phyloP scores from a whole-genome alignment of 2,888 invertebrate species.

The Melanargia galathea region DNA sequence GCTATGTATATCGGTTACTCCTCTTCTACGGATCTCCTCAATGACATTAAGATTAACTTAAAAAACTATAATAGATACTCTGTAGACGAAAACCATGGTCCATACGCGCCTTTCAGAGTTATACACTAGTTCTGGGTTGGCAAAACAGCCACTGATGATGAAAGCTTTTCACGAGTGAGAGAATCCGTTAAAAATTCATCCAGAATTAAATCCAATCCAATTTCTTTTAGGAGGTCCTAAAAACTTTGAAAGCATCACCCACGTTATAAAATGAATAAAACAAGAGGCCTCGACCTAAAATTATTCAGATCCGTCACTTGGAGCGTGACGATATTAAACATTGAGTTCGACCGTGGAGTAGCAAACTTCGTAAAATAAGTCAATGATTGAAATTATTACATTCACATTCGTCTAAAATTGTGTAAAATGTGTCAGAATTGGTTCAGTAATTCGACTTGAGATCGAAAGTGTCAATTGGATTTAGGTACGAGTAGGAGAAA shows the following conservation, averaged over 20 bases:
- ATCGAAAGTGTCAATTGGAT: no score
- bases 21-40: no score
- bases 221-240: conserved; percentile 2
- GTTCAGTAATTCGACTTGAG: no score
- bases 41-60: no score
- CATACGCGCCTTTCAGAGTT: no score
- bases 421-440: no score
- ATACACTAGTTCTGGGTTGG: no score
- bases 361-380: background rate
- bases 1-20: no score
- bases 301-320: conserved; percentile 14
- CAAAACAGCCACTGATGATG: background rate
- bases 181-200: background rate
- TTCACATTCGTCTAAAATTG: no score
- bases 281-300: background rate
- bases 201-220: background rate
- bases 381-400: background rate
- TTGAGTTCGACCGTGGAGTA: background rate
- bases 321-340: conserved; percentile 4
- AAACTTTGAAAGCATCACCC: conserved; percentile 6
- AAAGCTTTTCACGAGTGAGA: background rate
- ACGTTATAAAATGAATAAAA: conserved; percentile 15
- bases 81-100: no score
- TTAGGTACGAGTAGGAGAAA: no score
- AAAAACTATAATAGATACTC: no score